Evolutionary conservation across 2,888 invertebrate genomes (phyloP).

Genomic region (Drosophila peninsularis): DNA sequence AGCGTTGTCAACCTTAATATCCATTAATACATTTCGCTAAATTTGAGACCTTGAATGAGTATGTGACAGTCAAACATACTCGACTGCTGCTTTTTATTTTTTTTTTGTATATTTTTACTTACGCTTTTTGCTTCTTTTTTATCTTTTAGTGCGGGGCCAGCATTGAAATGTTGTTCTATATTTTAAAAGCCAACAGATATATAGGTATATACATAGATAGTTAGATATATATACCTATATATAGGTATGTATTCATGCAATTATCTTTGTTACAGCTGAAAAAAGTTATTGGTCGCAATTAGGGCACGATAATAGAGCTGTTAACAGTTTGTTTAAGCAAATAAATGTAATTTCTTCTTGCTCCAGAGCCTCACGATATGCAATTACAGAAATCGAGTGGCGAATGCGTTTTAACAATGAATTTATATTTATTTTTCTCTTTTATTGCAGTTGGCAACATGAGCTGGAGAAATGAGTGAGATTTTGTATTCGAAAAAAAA

Average conservation of each 20-base stretch:
- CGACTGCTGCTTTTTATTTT: background rate
- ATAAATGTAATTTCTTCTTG: background rate
- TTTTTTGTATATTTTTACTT: background rate
- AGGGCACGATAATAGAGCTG: conserved; percentile 50
- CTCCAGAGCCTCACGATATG: background rate
- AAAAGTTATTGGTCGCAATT: conserved; percentile 27
- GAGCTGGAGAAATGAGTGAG: conserved; percentile 9
- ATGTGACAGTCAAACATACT: background rate
- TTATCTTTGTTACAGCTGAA: conserved; percentile 13
- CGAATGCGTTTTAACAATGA: conserved; percentile 9
- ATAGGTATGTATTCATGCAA: background rate
- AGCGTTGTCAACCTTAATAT: too few relatives aligned
- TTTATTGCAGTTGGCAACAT: conserved; percentile 33
- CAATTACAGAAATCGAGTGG: too few relatives aligned
- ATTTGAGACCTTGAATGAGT: too few relatives aligned
- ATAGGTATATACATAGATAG: conserved; percentile 7
- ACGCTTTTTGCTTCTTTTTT: conserved; percentile 16
- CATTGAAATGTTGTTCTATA: conserved; percentile 46
- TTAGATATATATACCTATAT: background rate
- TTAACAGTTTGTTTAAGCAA: conserved; percentile 60
- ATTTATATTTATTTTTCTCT: background rate
- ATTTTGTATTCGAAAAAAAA: background rate
- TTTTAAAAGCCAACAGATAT: conserved; percentile 3
- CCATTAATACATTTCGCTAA: too few relatives aligned
- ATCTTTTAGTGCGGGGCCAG: conserved; percentile 27